phyloP scores from a whole-genome alignment of 2,113 vertebrate genomes.

The Caranx melampygus region DNA sequence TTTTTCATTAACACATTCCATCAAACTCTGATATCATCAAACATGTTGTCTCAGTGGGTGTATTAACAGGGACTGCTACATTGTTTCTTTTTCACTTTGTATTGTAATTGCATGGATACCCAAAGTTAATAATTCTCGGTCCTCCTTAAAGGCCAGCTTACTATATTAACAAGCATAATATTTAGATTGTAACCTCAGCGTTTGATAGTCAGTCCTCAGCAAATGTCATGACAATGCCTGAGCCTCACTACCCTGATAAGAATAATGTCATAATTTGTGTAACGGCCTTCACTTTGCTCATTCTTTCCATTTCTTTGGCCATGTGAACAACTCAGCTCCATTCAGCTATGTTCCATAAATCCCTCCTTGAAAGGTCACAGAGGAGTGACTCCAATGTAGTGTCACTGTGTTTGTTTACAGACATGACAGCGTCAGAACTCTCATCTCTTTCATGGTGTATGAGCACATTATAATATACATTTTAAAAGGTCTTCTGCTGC shows the following conservation, averaged over 20 bases:
- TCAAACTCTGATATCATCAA: constrained; percentile 75
- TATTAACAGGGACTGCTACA: constrained; percentile 36
- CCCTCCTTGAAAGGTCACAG: constrained; percentile 56
- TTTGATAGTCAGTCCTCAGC: constrained; percentile 8
- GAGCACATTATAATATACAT: constrained; percentile 55
- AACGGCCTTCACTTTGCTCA: not conserved
- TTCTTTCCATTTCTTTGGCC: constrained; percentile 15
- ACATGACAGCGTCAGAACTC: constrained; percentile 48
- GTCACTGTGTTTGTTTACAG: constrained; percentile 50
- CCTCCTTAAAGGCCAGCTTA: not conserved
- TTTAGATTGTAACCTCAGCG: constrained; percentile 7
- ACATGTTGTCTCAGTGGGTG: constrained; percentile 62
- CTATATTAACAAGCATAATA: not conserved
- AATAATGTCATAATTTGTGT: constrained; percentile 14
- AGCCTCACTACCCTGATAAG: constrained; percentile 2
- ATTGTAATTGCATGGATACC: constrained; percentile 7
- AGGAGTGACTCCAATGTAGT: constrained; percentile 47
- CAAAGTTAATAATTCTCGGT: constrained; percentile 27
- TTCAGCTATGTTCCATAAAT: constrained; percentile 17
- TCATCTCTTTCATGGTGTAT: constrained; percentile 56
- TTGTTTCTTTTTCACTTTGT: constrained; percentile 36
- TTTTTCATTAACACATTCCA: constrained; percentile 83
- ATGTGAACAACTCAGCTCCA: constrained; percentile 14
- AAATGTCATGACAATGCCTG: constrained; percentile 27
- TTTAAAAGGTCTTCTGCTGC: constrained; percentile 53